Percentiles rank a stretch among this genome's conserved stretches.
Conservation (phyloP, 2,113 vertebrate genomes). For the Otis tarda region DNA sequence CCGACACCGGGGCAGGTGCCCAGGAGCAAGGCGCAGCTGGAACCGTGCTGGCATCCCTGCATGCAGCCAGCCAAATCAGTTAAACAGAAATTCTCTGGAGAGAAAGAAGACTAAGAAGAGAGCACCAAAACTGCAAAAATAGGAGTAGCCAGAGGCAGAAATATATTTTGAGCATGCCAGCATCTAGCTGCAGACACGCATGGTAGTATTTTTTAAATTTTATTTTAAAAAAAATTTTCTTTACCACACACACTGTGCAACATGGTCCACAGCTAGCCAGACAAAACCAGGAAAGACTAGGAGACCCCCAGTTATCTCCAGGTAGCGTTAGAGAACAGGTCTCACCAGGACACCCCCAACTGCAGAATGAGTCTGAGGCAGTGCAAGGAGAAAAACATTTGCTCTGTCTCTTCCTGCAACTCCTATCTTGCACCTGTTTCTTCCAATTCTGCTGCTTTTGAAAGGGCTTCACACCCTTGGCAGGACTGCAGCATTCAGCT, state of each 20-base stretch:
- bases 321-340: not conserved
- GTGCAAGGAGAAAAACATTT: not conserved
- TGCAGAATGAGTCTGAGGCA: not conserved
- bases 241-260: too few relatives aligned
- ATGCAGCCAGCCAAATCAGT: not conserved
- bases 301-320: not conserved
- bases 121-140: not conserved
- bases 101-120: not conserved
- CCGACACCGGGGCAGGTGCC: accelerated
- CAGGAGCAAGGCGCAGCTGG: not conserved
- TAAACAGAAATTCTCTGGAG: not conserved
- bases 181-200: not conserved
- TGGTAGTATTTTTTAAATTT: not conserved
- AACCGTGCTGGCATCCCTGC: not conserved
- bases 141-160: not conserved
- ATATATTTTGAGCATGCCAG: too few relatives aligned
- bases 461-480: not conserved
- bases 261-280: not conserved
- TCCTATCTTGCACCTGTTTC: not conserved
- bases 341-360: not conserved
- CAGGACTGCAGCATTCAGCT: not conserved
- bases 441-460: not conserved
- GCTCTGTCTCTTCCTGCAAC: not conserved
- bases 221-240: too few relatives aligned
- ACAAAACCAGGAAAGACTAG: not conserved